Evolutionary conservation across 2,797 vertebrate species (phyloP), one percentile per base, ranked within the genome.

Genomic region (Spea hammondii): DNA sequence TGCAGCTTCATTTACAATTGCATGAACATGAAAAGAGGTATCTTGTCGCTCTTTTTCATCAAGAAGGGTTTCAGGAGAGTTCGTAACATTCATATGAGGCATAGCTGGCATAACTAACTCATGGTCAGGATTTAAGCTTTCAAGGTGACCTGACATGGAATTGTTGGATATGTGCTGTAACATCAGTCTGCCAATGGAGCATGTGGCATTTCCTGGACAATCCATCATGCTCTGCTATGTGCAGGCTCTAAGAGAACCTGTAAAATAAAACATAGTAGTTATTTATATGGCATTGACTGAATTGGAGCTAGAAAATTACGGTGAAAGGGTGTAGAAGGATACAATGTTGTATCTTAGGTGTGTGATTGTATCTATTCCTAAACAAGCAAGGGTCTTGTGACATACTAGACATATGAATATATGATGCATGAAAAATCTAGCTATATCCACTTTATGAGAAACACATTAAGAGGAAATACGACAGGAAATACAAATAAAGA

Each of bases 171-270:
- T 4, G 13, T 65, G 72, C n/a, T 82, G 48, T 70, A 82, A 54
- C 4, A 5, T 70, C 6, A 77, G 77, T 65, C 75, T 82, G 11
- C 80, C 80, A 70, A 78, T 74, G 5, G 74, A 68, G 13, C 62
- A 64, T 50, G 64, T 12, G 62, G 44, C 55, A 12, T 67, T 57
- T 74, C 8, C 65, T 14, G 12, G 11, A 14, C 65, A 74, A 65
- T 77, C 70, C 80, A 82, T 78, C 32, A 14, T n/a, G 64, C 5
- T 3, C 32, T 17, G n/a, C n/a, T 11, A 13, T 59, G 55, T 59
- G 0, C 55, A 13, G 11, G 9, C 55, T 13, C n/a, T 62, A 32
- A 32, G 14, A 32, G n/a, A 62, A 32, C 14, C 77, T 79, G 64
- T n/a, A 60, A 70, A 62, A 71, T 4, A 70, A 3, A 69, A 77